These are phyloP conservation scores for Drosophila lowei DNA, from an alignment of 1,140 invertebrate species.

Conservation along the genomic window DNA sequence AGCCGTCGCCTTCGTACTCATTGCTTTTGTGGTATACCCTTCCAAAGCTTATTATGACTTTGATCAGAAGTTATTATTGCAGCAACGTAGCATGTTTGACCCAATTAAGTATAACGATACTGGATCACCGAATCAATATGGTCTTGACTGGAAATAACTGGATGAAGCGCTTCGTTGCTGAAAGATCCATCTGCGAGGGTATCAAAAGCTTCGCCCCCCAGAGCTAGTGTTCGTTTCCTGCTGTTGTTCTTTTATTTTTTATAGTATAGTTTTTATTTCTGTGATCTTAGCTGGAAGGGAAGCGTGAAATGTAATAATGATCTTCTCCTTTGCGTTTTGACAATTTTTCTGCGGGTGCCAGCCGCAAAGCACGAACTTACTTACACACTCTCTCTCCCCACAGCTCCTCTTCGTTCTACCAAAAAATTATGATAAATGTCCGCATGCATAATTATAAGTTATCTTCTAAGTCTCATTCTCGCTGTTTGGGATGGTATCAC, in stretches of 20 bases:
- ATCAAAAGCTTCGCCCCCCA: too few relatives aligned
- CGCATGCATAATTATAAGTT: conserved; percentile 46
- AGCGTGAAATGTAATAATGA: conserved; percentile 80
- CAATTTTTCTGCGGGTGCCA: conserved; percentile 73
- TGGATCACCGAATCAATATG: too few relatives aligned
- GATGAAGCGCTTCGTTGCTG: too few relatives aligned
- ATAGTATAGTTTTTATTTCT: conserved; percentile 35
- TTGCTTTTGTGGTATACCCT: conserved; percentile 17
- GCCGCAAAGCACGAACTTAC: conserved; percentile 37
- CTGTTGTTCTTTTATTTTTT: conserved; percentile 16
- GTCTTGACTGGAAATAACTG: too few relatives aligned
- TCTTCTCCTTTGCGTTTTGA: conserved; percentile 79
- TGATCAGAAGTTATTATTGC: too few relatives aligned
- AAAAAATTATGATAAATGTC: conserved; percentile 45
- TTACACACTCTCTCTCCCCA: not conserved
- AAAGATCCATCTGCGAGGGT: too few relatives aligned
- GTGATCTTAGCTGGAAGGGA: conserved; percentile 64
- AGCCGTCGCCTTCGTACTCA: conserved; percentile 59
- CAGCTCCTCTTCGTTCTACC: not conserved
- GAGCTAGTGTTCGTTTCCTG: too few relatives aligned
- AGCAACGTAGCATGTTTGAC: too few relatives aligned
- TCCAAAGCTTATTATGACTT: too few relatives aligned
- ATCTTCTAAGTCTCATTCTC: conserved; percentile 6
- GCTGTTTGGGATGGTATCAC: conserved; percentile 14
- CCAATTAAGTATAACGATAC: too few relatives aligned